Evolutionary conservation across 1,140 invertebrate species (phyloP).

Genomic region (Drosophila carrolli): DNA sequence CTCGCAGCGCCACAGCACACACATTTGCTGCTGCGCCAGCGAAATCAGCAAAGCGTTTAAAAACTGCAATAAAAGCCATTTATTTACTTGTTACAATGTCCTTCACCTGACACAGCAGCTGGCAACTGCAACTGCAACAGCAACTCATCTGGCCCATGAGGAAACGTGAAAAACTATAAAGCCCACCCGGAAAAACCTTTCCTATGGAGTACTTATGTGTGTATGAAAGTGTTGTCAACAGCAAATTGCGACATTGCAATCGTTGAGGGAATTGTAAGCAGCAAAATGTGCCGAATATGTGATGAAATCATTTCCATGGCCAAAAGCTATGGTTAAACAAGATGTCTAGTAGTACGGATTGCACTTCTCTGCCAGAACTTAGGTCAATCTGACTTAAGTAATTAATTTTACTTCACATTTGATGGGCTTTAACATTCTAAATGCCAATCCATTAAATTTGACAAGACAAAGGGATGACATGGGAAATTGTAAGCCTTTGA

Average conservation of each 20-base stretch:
- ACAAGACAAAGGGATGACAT: too few relatives aligned
- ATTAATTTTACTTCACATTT: background rate
- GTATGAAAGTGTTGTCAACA: slow-evolving; percentile 54
- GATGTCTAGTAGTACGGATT: background rate
- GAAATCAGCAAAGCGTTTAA: slow-evolving; percentile 81
- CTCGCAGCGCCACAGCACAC: slow-evolving; percentile 33
- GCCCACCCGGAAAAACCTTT: slow-evolving; percentile 38
- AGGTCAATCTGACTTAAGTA: background rate
- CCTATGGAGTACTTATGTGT: slow-evolving; percentile 37
- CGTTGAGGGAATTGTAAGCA: slow-evolving; percentile 26
- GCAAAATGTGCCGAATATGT: slow-evolving; percentile 18
- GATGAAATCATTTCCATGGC: slow-evolving; percentile 21
- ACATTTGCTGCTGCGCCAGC: slow-evolving; percentile 67
- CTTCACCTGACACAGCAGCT: slow-evolving; percentile 49
- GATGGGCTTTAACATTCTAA: background rate
- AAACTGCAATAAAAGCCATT: slow-evolving; percentile 79
- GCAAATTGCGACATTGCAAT: slow-evolving; percentile 47
- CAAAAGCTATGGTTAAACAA: background rate
- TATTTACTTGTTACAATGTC: slow-evolving; percentile 74
- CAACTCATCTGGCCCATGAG: slow-evolving; percentile 45
- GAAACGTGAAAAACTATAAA: slow-evolving; percentile 40
- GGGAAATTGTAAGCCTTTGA: background rate
- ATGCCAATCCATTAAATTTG: background rate
- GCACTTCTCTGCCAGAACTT: too few relatives aligned
- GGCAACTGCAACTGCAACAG: slow-evolving; percentile 24